Evolutionary conservation across 2,113 vertebrate genomes (phyloP), one percentile per base, ranked within the genome.

Genomic region (Pseudolaguvia tuberculata): DNA sequence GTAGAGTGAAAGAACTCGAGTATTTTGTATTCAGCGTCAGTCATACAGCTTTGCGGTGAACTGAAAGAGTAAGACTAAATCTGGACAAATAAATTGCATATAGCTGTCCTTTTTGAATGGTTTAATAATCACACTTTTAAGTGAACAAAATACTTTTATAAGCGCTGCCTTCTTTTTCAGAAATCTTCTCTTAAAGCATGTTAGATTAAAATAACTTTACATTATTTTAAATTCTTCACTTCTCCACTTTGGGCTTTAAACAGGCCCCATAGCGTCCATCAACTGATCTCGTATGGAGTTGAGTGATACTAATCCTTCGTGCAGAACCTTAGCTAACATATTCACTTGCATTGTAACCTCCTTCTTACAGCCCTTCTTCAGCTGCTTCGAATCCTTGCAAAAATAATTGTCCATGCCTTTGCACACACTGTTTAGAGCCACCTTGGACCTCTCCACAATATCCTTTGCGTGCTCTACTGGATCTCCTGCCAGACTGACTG

Each of bases 321-420:
- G 89, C 15, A 93, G 85, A 17, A 80, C 9, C 0, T 67, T 79
- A 0, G 87, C 88, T 66, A 88, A 74, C 8, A 71, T 63, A 21
- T 78, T 83, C 31, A 93, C 86, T 10, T 85, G 71, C 27, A 0
- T 12, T 10, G 89, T 88, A 12, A 90, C 75, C 77, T 88, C 87
- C 0, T 78, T 88, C 78, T 79, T 87, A 67, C 79, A 85, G 45
- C 84, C 82, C 20, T 83, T 89, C 85, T 89, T 91, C 61, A 90
- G 80, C 73, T 89, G 87, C 1, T 83, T 47, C 0, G 84, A 72
- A 58, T 92, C 89, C 68, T 88, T 91, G 31, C 76, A 12, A 48
- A 91, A 92, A 85, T 83, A 90, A 77, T 83, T 78, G 76, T 92
- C 89, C 45, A 92, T 88, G 48, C 85, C 88, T 29, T 75, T 73